Percentiles rank a stretch among this genome's conserved stretches.
Conservation (phyloP, 2,888 invertebrate species). For the Polyploca ridens region DNA sequence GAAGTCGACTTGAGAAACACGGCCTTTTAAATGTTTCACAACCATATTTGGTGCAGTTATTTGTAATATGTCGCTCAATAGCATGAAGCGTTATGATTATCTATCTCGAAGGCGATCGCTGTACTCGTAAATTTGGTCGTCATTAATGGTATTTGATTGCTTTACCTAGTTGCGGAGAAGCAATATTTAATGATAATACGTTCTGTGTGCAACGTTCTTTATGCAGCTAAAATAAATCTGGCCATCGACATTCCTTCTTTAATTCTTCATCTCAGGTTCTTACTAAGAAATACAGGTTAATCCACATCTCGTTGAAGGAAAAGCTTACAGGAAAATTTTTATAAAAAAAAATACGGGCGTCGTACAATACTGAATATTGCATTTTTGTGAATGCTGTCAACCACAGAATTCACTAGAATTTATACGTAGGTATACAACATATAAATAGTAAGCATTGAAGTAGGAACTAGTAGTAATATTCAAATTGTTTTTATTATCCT, state of each 20-base stretch:
- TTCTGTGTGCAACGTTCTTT: not conserved
- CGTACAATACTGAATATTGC: not conserved
- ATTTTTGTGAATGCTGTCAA: not conserved
- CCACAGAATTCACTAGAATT: not conserved
- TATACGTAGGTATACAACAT: not conserved
- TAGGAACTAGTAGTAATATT: too few relatives aligned
- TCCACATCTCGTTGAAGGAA: not conserved
- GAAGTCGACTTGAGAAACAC: constrained; percentile 34
- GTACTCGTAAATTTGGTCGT: constrained; percentile 12
- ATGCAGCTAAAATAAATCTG: not conserved
- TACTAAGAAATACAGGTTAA: too few relatives aligned
- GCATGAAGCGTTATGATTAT: constrained; percentile 17
- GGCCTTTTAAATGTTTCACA: constrained; percentile 35
- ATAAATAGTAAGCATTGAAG: too few relatives aligned
- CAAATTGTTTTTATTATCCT: not conserved
- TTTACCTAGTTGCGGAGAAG: not conserved
- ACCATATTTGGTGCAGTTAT: constrained; percentile 34
- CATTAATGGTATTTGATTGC: constrained; percentile 13
- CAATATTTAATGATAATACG: not conserved
- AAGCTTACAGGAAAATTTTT: not conserved
- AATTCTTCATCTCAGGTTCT: not conserved
- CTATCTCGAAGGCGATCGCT: constrained; percentile 15
- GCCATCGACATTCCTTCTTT: not conserved
- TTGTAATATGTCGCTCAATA: constrained; percentile 27
- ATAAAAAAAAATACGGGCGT: not conserved